phyloP scores from a whole-genome alignment of 2,888 invertebrate species.

The Caenorhabditis sp. region DNA sequence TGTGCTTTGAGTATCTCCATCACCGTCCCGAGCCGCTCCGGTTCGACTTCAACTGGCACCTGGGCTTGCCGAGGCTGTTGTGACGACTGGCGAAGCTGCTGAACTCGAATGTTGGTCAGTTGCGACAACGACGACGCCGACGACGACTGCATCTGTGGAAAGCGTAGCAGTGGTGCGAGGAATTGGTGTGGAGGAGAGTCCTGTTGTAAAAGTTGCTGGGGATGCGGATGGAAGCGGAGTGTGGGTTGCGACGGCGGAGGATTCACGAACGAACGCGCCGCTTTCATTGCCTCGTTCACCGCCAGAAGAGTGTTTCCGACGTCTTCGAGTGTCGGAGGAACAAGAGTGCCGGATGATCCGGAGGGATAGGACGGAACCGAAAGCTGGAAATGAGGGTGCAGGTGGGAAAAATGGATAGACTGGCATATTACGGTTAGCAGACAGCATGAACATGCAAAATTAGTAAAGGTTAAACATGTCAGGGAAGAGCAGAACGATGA shows the following conservation, averaged over 20 bases:
- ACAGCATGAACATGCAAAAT: not conserved
- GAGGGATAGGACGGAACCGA: not conserved
- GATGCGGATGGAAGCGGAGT: not conserved
- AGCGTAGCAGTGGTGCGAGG: not conserved
- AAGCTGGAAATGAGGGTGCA: conserved; percentile 10
- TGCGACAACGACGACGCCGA: not conserved
- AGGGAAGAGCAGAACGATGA: not conserved
- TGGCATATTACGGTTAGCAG: no score
- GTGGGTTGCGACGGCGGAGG: not conserved
- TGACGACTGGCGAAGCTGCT: not conserved
- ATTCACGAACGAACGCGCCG: not conserved
- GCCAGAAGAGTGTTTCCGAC: conserved; percentile 38
- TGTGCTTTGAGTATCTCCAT: conserved; percentile 6
- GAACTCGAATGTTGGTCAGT: not conserved
- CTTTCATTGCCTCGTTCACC: conserved; percentile 26
- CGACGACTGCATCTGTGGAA: not conserved
- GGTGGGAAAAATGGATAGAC: not conserved
- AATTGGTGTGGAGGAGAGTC: not conserved
- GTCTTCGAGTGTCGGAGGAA: conserved; percentile 22
- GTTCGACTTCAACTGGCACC: not conserved
- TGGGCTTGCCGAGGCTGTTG: not conserved
- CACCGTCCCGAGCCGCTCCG: not conserved
- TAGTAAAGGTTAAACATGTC: not conserved
- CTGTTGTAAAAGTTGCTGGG: not conserved
- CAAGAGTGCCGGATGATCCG: not conserved